Conservation (phyloP, 2,113 vertebrate genomes). For the Anoura caudifer region DNA sequence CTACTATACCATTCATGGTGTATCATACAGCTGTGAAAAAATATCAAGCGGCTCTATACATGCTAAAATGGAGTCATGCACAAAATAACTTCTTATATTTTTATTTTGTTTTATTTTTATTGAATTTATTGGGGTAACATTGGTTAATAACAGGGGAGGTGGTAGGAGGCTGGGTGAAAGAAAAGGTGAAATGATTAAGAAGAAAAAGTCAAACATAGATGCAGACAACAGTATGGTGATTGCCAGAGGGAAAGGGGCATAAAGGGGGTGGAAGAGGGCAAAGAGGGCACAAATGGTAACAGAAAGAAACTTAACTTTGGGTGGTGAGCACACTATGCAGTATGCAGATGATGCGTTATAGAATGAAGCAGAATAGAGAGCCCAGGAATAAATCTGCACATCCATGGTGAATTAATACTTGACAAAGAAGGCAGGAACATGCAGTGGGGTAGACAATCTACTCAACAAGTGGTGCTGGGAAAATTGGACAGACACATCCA, state of each 20-base stretch:
- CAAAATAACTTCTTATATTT: not conserved
- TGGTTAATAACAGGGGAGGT: not conserved
- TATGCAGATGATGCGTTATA: not conserved
- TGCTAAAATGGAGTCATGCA: not conserved
- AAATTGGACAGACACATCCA: not conserved
- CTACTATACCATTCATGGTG: not conserved
- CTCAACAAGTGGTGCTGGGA: not conserved
- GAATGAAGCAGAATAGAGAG: not conserved
- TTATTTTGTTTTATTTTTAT: not conserved
- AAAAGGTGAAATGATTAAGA: not conserved
- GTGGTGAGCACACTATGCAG: not conserved
- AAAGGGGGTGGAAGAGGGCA: not conserved
- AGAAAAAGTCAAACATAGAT: not conserved
- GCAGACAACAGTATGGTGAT: not conserved
- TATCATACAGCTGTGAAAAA: not conserved
- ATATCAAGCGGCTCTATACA: not conserved
- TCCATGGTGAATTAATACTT: not conserved
- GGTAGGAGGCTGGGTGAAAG: not conserved
- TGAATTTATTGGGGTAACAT: not conserved
- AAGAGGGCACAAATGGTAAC: not conserved
- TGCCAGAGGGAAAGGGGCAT: not conserved
- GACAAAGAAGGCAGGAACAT: not conserved
- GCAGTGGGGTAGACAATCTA: not conserved
- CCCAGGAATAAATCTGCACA: not conserved
- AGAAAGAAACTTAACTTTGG: not conserved